Conservation (phyloP, 2,888 invertebrate species). For the Congeria kusceri region DNA sequence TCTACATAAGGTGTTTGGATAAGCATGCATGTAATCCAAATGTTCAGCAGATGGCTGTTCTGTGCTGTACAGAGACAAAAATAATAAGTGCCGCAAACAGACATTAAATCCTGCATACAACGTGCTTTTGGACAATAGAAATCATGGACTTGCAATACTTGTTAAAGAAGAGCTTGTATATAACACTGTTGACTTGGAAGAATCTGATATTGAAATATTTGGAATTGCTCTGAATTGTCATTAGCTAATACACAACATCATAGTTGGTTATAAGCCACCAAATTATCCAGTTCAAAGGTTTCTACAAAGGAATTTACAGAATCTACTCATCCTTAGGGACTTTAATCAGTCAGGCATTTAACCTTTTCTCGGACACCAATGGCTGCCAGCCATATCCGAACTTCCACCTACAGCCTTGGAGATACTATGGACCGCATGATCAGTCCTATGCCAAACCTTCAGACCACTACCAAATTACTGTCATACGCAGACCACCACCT, state of each 20-base stretch:
- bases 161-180: conserved; percentile 13
- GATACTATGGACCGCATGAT: conserved; percentile 21
- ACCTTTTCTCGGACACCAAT: conserved; percentile 14
- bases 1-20: conserved; percentile 38
- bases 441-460: too few relatives aligned
- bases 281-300: conserved; percentile 14
- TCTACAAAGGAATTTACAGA: conserved; percentile 7
- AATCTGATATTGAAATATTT: conserved; percentile 22
- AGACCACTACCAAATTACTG: conserved; percentile 21
- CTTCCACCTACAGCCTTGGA: conserved; percentile 28
- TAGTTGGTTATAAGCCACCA: conserved; percentile 31
- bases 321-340: conserved; percentile 28
- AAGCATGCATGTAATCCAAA: conserved; percentile 26
- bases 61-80: conserved; percentile 27
- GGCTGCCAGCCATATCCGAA: conserved; percentile 14
- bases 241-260: conserved; percentile 13
- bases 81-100: conserved; percentile 10
- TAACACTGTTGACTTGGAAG: conserved; percentile 13
- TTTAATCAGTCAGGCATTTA: conserved; percentile 26
- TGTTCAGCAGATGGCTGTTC: conserved; percentile 30
- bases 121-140: conserved; percentile 20
- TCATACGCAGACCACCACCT: too few relatives aligned
- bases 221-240: conserved; percentile 14
- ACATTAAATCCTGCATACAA: conserved; percentile 2
- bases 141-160: conserved; percentile 12